Evolutionary conservation across 2,797 vertebrate genomes (phyloP), one percentile per base, ranked within the genome.

Genomic region (Chelonia mydas): DNA sequence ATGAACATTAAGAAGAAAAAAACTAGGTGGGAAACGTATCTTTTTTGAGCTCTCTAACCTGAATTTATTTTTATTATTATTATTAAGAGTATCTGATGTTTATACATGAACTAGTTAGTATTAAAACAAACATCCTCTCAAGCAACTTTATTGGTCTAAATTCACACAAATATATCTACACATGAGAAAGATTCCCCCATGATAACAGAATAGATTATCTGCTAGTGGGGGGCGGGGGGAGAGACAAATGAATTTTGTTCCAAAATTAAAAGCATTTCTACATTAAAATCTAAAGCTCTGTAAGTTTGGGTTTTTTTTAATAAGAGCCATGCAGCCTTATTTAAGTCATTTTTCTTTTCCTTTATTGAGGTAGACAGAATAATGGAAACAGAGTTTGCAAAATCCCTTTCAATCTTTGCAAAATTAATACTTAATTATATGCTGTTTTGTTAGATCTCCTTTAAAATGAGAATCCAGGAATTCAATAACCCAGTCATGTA

Each of bases 91-190:
- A 4, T 25, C 19, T 55, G 15, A 1, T 0, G 11, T 28, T 85
- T 41, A 0, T 31, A 3, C 27, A 59, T 0, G 4, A 87, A 16
- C 79, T 83, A 87, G 41, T n/a, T 85, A 50, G 11, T 50, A 90
- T 68, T 93, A 89, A 88, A 83, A 59, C 85, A 90, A 95, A 92
- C 72, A 78, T 83, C 93, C 93, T 97, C 93, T 96, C 78, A 88
- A 95, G 87, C 33, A 97, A 93, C 11, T 31, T n/a, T n/a, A 47
- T 91, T 45, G 41, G 80, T 45, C 2, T 37, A 54, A 95, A 94
- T 82, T 83, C 68, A 97, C 12, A 45, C 33, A n/a, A 90, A 83
- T 9, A 27, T 49, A 47, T 27, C n/a, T 86, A 72, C 19, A 84
- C 5, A 28, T 0, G 1, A 86, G 5, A 59, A 77, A 49, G 49